Evolutionary conservation across 2,888 invertebrate genomes (phyloP).

Genomic region (Stenurella melanura): DNA sequence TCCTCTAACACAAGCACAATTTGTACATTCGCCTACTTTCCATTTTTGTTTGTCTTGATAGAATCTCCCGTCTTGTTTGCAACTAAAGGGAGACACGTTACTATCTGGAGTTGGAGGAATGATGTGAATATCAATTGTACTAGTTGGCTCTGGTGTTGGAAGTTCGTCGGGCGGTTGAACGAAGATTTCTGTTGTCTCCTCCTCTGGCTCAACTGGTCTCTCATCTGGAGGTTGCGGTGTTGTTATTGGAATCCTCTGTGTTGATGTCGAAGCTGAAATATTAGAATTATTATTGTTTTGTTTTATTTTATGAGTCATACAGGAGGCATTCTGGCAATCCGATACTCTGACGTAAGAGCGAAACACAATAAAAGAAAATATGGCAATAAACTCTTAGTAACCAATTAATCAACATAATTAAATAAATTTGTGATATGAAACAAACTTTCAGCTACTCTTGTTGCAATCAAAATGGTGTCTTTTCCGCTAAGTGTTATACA

Average conservation of each 20-base stretch:
- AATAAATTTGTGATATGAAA: too few relatives aligned
- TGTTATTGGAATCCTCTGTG: conserved; percentile 50
- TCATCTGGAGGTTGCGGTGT: conserved; percentile 70
- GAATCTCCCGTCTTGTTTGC: conserved; percentile 69
- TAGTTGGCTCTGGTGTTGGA: conserved; percentile 66
- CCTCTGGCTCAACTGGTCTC: conserved; percentile 59
- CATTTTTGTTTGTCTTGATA: conserved; percentile 80
- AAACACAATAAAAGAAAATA: too few relatives aligned
- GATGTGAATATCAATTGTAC: conserved; percentile 63
- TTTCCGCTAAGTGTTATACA: too few relatives aligned
- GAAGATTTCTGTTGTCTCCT: conserved; percentile 62
- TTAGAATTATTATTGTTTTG: neutral
- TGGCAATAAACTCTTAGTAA: too few relatives aligned
- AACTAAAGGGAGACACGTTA: conserved; percentile 55
- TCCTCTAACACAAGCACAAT: conserved; percentile 82
- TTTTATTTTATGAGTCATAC: too few relatives aligned
- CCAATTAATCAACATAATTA: too few relatives aligned
- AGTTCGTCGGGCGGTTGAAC: conserved; percentile 68
- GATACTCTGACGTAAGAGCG: too few relatives aligned
- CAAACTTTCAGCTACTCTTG: too few relatives aligned
- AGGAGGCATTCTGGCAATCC: too few relatives aligned
- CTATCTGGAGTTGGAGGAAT: conserved; percentile 58
- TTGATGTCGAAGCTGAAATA: conserved; percentile 34
- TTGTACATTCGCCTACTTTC: conserved; percentile 82
- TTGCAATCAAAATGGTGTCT: too few relatives aligned